Percentiles rank a stretch among this genome's conserved stretches.
Evolutionary conservation across 2,797 vertebrate species (phyloP).

Genomic region (Gobionotothen gibberifrons): DNA sequence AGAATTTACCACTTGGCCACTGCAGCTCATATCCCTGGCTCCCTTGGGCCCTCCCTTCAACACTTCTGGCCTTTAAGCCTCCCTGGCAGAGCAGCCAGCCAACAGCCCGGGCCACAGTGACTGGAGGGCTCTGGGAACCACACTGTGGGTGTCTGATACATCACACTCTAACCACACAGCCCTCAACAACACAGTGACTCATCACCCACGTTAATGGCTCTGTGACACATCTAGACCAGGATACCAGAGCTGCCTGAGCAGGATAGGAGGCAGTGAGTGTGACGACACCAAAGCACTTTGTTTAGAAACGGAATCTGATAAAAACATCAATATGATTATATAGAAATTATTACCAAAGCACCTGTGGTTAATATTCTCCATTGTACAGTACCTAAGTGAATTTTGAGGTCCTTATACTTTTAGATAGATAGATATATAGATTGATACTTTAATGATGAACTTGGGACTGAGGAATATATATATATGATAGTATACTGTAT

Average conservation of each 20-base stretch:
- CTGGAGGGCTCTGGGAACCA: conserved; percentile 79
- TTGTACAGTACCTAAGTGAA: not conserved
- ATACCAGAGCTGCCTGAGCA: conserved; percentile 67
- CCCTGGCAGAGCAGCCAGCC: conserved; percentile 72
- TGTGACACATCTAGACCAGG: conserved; percentile 72
- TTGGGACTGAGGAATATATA: too few species aligned
- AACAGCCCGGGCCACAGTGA: conserved; percentile 75
- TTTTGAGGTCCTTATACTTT: not conserved
- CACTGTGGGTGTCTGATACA: conserved; percentile 78
- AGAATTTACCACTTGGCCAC: conserved; percentile 80
- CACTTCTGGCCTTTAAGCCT: conserved; percentile 76
- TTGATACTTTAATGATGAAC: too few species aligned
- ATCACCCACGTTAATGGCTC: conserved; percentile 74
- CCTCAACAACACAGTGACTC: conserved; percentile 81
- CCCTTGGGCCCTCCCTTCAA: conserved; percentile 78
- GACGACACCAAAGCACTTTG: conserved; percentile 40
- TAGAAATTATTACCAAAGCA: not conserved
- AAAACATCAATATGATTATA: conserved; percentile 12
- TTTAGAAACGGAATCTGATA: conserved; percentile 28
- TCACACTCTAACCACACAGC: conserved; percentile 71
- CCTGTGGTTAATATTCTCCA: conserved; percentile 1
- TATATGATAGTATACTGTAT: too few species aligned
- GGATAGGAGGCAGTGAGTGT: conserved; percentile 48
- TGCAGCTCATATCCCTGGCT: conserved; percentile 71
- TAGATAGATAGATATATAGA: too few species aligned